A percentile compares a stretch with the other conserved stretches of the same genome.
Conservation (phyloP, 1,140 invertebrate species). For the Drosophila equinoxialis region DNA sequence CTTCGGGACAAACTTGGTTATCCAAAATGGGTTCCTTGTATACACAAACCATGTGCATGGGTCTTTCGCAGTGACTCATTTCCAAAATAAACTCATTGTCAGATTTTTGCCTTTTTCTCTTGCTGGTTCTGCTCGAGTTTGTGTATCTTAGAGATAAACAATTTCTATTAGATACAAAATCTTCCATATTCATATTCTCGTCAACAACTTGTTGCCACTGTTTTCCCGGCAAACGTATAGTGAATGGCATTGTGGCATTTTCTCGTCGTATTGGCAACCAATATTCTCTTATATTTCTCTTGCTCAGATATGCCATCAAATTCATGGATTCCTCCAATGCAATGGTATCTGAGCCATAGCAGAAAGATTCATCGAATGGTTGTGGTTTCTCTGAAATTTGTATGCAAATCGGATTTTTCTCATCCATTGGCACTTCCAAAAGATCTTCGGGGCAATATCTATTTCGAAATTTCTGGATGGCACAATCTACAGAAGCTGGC, state of each 20-base stretch:
- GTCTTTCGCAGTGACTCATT: constrained; percentile 41
- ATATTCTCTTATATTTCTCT: constrained; percentile 47
- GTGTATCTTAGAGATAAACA: constrained; percentile 40
- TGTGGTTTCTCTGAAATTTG: constrained; percentile 43
- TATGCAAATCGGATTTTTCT: constrained; percentile 33
- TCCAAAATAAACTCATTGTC: neutral
- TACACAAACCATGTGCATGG: constrained; percentile 61
- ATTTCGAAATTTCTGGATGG: constrained; percentile 6
- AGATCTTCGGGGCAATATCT: constrained; percentile 53
- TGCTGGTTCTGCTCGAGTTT: neutral
- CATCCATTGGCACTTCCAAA: constrained; percentile 38
- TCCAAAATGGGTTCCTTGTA: constrained; percentile 52
- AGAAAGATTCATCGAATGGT: constrained; percentile 58
- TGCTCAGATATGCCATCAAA: constrained; percentile 19
- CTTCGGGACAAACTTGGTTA: constrained; percentile 59
- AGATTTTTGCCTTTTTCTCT: neutral
- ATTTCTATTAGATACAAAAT: constrained; percentile 42
- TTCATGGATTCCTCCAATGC: neutral
- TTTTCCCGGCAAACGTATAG: constrained; percentile 67
- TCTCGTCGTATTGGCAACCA: constrained; percentile 69
- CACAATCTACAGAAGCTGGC: constrained; percentile 35
- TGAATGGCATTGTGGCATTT: constrained; percentile 49
- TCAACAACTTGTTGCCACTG: constrained; percentile 53
- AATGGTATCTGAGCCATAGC: constrained; percentile 61
- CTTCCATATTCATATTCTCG: constrained; percentile 15